Conservation (phyloP, 2,797 vertebrate genomes). For the Rhodeus uyekii region DNA sequence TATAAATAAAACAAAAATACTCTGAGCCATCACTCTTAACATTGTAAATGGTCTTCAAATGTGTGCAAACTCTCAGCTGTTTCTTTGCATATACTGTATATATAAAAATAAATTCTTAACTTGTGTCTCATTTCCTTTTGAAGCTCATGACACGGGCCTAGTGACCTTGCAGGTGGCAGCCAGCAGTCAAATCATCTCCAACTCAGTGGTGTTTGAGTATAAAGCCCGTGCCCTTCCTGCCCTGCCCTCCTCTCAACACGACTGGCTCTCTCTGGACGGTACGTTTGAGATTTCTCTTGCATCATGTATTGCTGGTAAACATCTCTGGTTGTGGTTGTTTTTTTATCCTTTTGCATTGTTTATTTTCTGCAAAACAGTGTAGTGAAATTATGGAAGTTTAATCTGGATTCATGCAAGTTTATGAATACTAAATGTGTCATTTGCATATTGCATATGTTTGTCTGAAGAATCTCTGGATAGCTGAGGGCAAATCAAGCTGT, state of each 20-base stretch:
- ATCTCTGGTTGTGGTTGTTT: background rate
- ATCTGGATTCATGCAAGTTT: background rate
- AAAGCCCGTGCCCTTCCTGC: conserved; percentile 94
- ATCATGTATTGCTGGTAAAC: background rate
- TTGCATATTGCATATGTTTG: background rate
- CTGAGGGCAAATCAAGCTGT: background rate
- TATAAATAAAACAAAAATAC: conserved; percentile 15
- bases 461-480: background rate
- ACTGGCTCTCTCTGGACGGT: conserved; percentile 98
- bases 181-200: conserved; percentile 96
- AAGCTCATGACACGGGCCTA: conserved; percentile 96
- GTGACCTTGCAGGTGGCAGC: conserved; percentile 98
- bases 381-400: background rate
- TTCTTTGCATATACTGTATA: background rate
- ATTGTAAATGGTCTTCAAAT: background rate
- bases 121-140: background rate
- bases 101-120: background rate
- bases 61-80: background rate
- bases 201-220: conserved; percentile 98
- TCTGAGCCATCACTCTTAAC: background rate
- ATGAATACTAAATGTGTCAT: background rate
- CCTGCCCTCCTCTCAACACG: conserved; percentile 95
- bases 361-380: background rate
- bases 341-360: background rate
- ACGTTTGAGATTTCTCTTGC: conserved; percentile 63